Conservation (phyloP, 2,113 vertebrate species). For the Puma concolor region DNA sequence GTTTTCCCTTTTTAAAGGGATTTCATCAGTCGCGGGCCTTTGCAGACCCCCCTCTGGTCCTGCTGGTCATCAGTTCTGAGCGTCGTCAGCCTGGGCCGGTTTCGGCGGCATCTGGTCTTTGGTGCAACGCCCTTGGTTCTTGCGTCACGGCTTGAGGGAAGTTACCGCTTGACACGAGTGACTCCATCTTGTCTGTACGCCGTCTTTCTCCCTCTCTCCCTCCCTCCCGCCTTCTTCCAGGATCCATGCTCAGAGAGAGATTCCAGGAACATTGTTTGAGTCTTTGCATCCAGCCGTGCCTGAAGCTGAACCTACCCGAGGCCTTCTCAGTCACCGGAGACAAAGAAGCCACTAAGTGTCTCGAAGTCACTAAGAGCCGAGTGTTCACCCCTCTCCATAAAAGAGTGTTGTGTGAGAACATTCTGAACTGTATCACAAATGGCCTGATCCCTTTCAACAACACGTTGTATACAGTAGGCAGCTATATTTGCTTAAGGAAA, state of each 20-base stretch:
- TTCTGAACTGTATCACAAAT: too few species aligned
- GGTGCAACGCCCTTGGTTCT: neutral
- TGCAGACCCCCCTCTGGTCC: neutral
- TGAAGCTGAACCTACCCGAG: neutral
- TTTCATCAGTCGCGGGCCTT: neutral
- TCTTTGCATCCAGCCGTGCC: neutral
- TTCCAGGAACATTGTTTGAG: neutral
- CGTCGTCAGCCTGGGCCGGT: neutral
- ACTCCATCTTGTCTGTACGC: neutral
- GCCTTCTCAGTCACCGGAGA: neutral
- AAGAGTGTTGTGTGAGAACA: neutral
- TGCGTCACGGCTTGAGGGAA: neutral
- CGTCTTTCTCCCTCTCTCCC: neutral
- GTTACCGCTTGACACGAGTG: neutral
- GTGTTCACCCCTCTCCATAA: neutral
- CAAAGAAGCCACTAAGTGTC: neutral
- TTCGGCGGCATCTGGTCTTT: neutral
- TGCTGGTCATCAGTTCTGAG: neutral
- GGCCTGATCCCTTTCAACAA: neutral
- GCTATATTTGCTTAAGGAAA: neutral
- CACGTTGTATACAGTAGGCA: neutral
- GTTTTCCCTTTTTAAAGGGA: neutral
- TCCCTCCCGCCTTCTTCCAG: neutral
- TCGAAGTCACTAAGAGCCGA: neutral
- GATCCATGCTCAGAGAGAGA: neutral